These are phyloP conservation scores for Corythucha ciliata DNA, from an alignment of 2,888 invertebrate species.

Conservation along the genomic window DNA sequence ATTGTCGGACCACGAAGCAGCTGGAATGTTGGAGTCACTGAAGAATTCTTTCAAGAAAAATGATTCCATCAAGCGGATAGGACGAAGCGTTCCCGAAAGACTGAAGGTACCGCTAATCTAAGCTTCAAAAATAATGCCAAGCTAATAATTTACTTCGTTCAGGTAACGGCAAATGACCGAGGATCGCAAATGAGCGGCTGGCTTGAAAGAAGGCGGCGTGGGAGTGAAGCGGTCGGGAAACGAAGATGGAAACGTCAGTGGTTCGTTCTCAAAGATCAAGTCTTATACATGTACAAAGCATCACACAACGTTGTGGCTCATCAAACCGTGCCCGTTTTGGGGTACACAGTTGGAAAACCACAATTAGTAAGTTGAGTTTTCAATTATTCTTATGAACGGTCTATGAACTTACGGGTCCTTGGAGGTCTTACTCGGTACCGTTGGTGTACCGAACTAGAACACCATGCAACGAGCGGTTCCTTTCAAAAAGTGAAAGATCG, in stretches of 20 bases:
- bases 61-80: conserved; percentile 35
- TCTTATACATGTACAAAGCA: conserved; percentile 46
- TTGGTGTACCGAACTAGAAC: no score
- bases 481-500: no score
- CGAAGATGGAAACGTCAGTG: conserved; percentile 47
- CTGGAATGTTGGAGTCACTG: conserved; percentile 34
- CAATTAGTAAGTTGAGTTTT: not conserved
- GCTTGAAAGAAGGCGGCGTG: conserved; percentile 41
- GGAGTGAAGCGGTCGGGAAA: no score
- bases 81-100: conserved; percentile 39
- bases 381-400: not conserved
- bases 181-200: conserved; percentile 49
- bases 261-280: conserved; percentile 50
- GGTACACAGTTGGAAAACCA: conserved; percentile 41
- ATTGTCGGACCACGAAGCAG: conserved; percentile 32
- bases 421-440: no score
- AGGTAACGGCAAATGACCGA: conserved; percentile 47
- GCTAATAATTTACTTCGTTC: conserved; percentile 2
- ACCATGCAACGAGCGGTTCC: no score
- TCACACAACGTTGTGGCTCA: conserved; percentile 49
- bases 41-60: conserved; percentile 38
- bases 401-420: not conserved
- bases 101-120: conserved; percentile 37
- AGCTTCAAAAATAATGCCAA: not conserved
- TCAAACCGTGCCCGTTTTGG: conserved; percentile 46